These are phyloP conservation scores for Castor canadensis DNA, from an alignment of 2,113 vertebrate genomes.

Conservation along the genomic window DNA sequence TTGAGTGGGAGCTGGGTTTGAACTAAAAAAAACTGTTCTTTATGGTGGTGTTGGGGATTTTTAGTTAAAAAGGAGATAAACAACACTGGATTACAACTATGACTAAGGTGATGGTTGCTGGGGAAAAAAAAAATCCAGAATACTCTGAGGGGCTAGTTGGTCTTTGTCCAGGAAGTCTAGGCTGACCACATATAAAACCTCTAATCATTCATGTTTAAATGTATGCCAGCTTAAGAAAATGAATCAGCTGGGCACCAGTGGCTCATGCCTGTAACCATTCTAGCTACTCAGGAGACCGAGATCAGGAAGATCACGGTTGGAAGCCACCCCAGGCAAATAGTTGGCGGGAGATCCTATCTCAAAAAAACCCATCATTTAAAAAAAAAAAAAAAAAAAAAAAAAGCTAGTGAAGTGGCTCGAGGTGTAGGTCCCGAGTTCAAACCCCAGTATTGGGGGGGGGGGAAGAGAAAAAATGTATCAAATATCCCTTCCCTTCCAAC, in stretches of 20 bases:
- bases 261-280: too few species aligned
- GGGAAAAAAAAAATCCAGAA: constrained; percentile 8
- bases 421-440: too few species aligned
- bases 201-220: constrained; percentile 31
- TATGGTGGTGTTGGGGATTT: neutral
- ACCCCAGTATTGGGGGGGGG: too few species aligned
- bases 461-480: constrained; percentile 9
- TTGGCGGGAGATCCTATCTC: too few species aligned
- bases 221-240: constrained; percentile 56
- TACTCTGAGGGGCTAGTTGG: neutral
- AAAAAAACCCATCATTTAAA: too few species aligned
- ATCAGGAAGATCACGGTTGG: too few species aligned
- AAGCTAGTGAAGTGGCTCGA: too few species aligned
- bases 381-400: too few species aligned
- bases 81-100: neutral
- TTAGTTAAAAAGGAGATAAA: neutral
- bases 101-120: neutral
- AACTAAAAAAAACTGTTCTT: neutral
- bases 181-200: constrained; percentile 29
- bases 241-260: too few species aligned
- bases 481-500: neutral
- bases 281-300: too few species aligned
- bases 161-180: neutral
- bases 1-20: too few species aligned
- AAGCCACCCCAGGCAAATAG: too few species aligned